phyloP scores from a whole-genome alignment of 2,888 invertebrate genomes.

The Acanthopleura granulata region DNA sequence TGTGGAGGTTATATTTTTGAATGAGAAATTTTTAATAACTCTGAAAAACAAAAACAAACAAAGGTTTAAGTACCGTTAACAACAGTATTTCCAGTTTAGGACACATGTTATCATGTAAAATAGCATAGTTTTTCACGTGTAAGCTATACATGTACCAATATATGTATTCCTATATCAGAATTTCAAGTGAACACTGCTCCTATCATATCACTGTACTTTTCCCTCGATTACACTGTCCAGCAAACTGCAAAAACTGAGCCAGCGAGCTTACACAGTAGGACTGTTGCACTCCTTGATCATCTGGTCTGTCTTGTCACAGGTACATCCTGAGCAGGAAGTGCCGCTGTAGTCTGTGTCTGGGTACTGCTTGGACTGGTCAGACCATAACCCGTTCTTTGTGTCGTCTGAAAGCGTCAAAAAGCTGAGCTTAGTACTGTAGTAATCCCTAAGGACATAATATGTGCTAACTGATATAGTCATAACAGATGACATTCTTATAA shows the following conservation, averaged over 20 bases:
- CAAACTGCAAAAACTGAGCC: too few species aligned
- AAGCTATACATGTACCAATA: background rate
- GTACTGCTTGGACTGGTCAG: conserved; percentile 10
- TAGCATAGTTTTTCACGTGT: background rate
- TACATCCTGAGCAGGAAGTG: conserved; percentile 4
- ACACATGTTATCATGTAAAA: background rate
- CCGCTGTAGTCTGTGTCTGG: background rate
- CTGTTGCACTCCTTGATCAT: background rate
- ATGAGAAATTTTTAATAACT: background rate
- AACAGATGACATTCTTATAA: too few species aligned
- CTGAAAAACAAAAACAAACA: conserved; percentile 1
- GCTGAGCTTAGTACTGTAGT: background rate
- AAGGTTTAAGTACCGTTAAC: background rate
- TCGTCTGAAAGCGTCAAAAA: background rate
- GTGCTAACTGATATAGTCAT: too few species aligned
- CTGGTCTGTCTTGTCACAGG: background rate
- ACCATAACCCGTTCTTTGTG: conserved; percentile 15
- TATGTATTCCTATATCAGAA: too few species aligned
- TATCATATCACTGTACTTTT: too few species aligned
- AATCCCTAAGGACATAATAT: too few species aligned
- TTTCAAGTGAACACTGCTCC: too few species aligned
- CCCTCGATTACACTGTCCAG: too few species aligned
- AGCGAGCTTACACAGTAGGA: background rate
- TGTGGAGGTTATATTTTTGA: background rate
- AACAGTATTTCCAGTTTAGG: background rate